Base-by-base conservation (phyloP, 2,888 invertebrate genomes). In the Lasioglossum villosulum region DNA sequence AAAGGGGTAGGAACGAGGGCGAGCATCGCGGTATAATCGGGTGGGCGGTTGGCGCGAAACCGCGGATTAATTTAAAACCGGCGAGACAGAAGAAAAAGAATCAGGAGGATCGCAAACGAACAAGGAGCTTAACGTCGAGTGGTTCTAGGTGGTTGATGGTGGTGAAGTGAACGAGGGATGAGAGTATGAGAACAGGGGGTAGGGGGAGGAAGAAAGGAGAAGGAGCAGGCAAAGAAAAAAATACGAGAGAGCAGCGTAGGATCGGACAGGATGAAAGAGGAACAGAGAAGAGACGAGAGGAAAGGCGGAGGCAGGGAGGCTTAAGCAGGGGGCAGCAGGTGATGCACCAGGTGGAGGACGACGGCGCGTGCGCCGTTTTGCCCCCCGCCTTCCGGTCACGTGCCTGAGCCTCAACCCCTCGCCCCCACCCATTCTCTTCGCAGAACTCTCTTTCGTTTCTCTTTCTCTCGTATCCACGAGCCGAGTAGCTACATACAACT, bases 261-360 rank as follows among this genome's bases (percentile, higher is more conserved):
- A 76, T 72, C 48, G 75, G 74, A 48, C 56, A 78, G 75, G 80
- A 86, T 71, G 81, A 78, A 76, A 23, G 77, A 83, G 78, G 81
- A 66, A 84, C 77, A 89, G 80, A 75, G 79, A 76, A 68, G 78
- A 80, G 74, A 86, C 82, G 82, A 77, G 82, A 89, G 90, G 90
- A 90, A 78, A 89, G 85, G 87, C 84, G 87, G 80, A 79, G 85
- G 88, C 79, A 83, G 88, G 88, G 89, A 92, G 91, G 90, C 91
- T 92, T 92, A 91, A 93, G 92, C 93, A 92, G 92, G 94, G 93
- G 93, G 94, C 93, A 93, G 95, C 95, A 95, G 95, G 95, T 95
- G 94, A 95, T 94, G 94, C 93, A 92, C 94, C 94, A 94, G 93
- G 94, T 94, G 94, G 93, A 94, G 93, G 88, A 91, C 94, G 93